Conservation (phyloP, 2,797 vertebrate species). For the Mico argentatus region DNA sequence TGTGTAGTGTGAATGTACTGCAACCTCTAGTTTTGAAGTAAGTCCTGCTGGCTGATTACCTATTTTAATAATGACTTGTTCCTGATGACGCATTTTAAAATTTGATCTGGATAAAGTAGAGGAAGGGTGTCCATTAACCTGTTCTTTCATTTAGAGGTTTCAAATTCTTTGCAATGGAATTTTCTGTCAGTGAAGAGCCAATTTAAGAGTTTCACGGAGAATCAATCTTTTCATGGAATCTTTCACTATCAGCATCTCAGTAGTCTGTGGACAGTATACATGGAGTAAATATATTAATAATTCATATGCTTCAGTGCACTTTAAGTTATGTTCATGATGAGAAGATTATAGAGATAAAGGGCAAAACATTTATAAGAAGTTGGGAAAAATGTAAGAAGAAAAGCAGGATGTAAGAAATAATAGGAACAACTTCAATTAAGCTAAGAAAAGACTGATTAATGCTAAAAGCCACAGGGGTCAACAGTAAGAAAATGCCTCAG, state of each 20-base stretch:
- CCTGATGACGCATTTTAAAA: not conserved
- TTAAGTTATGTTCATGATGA: not conserved
- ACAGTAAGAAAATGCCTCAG: constrained; percentile 39
- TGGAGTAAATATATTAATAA: not conserved
- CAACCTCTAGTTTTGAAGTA: not conserved
- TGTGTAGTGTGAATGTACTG: not conserved
- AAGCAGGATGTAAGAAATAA: not conserved
- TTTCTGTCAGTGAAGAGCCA: not conserved
- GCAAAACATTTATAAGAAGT: not conserved
- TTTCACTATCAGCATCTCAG: not conserved
- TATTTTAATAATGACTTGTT: not conserved
- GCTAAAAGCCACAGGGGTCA: constrained; percentile 2
- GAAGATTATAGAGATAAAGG: not conserved
- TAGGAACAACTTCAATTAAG: constrained; percentile 22
- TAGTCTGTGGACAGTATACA: not conserved
- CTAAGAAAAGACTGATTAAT: constrained; percentile 38
- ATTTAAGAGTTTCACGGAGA: not conserved
- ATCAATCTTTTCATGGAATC: not conserved
- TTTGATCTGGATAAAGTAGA: not conserved
- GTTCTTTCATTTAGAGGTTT: not conserved
- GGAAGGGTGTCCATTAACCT: not conserved
- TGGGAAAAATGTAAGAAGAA: not conserved
- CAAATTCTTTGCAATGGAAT: not conserved
- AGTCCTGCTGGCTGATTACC: not conserved
- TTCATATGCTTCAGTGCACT: not conserved